These are phyloP conservation scores for Sarcophaga peregrina DNA, from an alignment of 1,140 invertebrate genomes.

Conservation along the genomic window DNA sequence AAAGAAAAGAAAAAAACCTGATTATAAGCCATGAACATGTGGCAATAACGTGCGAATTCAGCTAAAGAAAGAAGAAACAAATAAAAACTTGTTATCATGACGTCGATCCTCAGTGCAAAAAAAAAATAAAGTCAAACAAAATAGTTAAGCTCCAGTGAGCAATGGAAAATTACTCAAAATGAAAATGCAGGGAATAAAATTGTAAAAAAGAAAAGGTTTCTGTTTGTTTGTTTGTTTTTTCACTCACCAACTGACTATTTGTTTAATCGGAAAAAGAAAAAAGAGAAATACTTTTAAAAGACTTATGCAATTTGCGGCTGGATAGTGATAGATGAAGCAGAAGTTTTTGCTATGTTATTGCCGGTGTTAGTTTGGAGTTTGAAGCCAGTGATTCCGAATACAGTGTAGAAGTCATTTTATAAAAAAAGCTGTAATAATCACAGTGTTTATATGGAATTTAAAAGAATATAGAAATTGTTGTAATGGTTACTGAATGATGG, in stretches of 20 bases:
- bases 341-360: too few species aligned
- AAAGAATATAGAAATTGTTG: too few species aligned
- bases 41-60: slow-evolving; percentile 23
- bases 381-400: too few species aligned
- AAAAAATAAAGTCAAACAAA: background rate
- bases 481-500: too few species aligned
- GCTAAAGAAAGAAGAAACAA: background rate
- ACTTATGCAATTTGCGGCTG: background rate
- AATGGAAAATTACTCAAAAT: background rate
- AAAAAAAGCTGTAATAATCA: too few species aligned
- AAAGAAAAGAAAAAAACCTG: background rate
- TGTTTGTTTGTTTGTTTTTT: background rate
- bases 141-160: slow-evolving; percentile 4
- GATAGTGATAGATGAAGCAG: background rate
- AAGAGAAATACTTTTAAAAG: background rate
- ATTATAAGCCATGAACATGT: slow-evolving; percentile 12
- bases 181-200: background rate
- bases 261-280: background rate
- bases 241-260: too few species aligned
- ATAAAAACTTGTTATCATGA: slow-evolving; percentile 6
- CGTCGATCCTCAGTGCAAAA: background rate
- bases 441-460: too few species aligned
- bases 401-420: too few species aligned
- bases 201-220: background rate
- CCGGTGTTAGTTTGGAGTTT: too few species aligned